Base-by-base conservation (phyloP, 1,140 invertebrate species). In the Aporrectodea caliginosa region DNA sequence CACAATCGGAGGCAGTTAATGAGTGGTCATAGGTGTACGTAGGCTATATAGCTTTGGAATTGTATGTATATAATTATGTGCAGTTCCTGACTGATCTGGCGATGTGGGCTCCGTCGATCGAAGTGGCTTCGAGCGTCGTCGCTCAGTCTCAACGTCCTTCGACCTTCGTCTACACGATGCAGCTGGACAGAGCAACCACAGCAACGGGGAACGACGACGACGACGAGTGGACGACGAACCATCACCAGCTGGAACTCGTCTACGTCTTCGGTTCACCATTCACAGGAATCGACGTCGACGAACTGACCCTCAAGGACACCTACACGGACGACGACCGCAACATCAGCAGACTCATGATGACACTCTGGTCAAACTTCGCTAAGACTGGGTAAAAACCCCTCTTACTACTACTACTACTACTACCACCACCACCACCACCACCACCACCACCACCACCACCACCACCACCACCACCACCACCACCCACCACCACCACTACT, bases 321-420 rank as follows among this genome's bases (percentile, higher is more conserved):
- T 86, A 84, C 76, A 81, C 84, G 0, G 83, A 85, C 1, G 81
- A 86, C 70, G 89, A 90, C 79, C 85, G 84, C 79, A 81, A 84
- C 68, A 87, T 90, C 30, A 89, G 88, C 78, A 82, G 85, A 32
- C 81, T 85, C 16, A 82, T 89, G 78, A 90, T 90, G 83, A 85
- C 83, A 12, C 74, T 90, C 2, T 89, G 88, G 86, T 82, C 83
- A 1, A 86, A 88, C 80, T 90, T 90, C 80, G 86, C 87, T 2
- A 85, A 86, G 81, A 79, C 83, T 33, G 89, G 89, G 89, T 90
- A 83, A 83, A 83, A 58, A 58, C n/a, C n/a, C n/a, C n/a, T n/a
- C n/a, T n/a, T n/a, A n/a, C n/a, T n/a, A n/a, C n/a, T n/a, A n/a
- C n/a, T n/a, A n/a, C n/a, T n/a, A n/a, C n/a, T n/a, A n/a, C n/a